These are phyloP conservation scores for Antechinus stuartii DNA, from an alignment of 2,113 vertebrate genomes.

Conservation along the genomic window DNA sequence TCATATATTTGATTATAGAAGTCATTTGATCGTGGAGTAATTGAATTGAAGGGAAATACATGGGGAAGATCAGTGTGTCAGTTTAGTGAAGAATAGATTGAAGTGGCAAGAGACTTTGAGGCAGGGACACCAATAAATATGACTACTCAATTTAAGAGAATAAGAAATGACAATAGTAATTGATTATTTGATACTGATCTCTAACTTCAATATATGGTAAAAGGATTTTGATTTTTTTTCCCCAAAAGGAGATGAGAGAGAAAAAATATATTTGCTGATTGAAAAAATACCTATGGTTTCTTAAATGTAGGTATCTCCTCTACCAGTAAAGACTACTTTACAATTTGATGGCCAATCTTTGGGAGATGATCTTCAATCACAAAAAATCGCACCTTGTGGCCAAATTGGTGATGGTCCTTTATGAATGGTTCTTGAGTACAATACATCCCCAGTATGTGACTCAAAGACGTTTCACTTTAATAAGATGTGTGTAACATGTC, in stretches of 20 bases:
- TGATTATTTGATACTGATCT: background rate
- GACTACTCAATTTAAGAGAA: background rate
- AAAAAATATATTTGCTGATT: no score
- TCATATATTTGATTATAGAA: background rate
- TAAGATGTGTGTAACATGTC: background rate
- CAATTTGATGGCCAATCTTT: background rate
- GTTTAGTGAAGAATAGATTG: background rate
- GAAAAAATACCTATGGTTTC: background rate
- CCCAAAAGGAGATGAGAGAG: background rate
- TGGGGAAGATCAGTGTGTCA: background rate
- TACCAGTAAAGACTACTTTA: background rate
- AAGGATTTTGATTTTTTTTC: background rate
- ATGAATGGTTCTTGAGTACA: background rate
- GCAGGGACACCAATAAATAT: no score
- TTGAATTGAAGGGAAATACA: background rate
- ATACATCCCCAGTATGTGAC: background rate
- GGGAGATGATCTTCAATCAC: background rate
- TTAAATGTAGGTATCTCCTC: background rate
- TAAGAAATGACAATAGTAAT: background rate
- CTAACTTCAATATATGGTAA: background rate
- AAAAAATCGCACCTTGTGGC: background rate
- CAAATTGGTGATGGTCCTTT: background rate
- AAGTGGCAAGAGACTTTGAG: no score
- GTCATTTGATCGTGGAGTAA: background rate
- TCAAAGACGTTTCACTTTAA: background rate